Base-by-base conservation (phyloP, 2,888 invertebrate genomes). In the Amaurobius ferox region DNA sequence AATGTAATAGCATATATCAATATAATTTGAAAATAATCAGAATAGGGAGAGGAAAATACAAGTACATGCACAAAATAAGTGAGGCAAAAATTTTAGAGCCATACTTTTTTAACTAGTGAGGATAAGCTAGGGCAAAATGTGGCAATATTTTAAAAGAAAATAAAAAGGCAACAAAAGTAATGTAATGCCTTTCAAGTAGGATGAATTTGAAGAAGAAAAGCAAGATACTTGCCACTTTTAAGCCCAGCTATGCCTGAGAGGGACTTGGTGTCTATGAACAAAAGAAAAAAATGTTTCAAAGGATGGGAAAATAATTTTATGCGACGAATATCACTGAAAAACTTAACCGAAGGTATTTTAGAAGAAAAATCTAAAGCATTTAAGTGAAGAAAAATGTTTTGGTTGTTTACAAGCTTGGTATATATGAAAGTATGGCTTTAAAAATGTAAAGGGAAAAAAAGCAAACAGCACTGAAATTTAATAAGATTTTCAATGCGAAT, bases 241-340 rank as follows among this genome's bases (percentile, higher is more conserved):
- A 71, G 71, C 71, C 48, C 71, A 71, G 71, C 48, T 44, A 71
- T 39, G 44, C 30, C 71, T 71, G 44, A 71, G 48, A 55, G 55
- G 44, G 40, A 71, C 71, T 44, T 71, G 71, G 44, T 44, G 71
- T 71, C 71, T 71, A 71, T 44, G 71, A 71, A 71, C 71, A 71
- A 35, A 71, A 55, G 55, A 55, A 55, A 55, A 55, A 55, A 55
- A 55, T 55, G 40, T 71, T 71, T 71, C 71, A 71, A 71, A 71
- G 23, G 35, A 71, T 13, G 26, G 44, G 35, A 13, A 40, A 16
- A 68, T 39, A 26, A 40, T 29, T 71, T 40, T 71, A 23, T 44
- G 39, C 1, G 48, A 48, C 29, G 19, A 48, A 71, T 26, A 44
- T 19, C 28, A 44, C 48, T 44, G 71, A 23, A 64, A 28, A 61